Percentiles rank a stretch among this genome's conserved stretches.
Conservation (phyloP, 64 coral and sea anemone species). For the Montipora cactus region DNA sequence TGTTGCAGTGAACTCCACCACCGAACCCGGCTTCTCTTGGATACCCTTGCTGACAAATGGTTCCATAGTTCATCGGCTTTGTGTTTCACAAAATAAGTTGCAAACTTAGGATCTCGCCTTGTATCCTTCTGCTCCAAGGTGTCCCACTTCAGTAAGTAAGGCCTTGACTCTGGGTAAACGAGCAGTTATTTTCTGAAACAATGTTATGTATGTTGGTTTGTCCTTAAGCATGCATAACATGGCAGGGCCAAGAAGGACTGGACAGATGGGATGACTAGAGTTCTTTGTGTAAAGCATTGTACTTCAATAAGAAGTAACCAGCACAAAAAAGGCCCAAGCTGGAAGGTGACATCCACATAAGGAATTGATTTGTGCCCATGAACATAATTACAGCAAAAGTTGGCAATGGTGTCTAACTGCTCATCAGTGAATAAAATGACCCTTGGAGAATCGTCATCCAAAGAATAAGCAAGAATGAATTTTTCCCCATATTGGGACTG, state of each 20-base stretch:
- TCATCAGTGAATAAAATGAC: conserved; percentile 63
- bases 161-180: conserved; percentile 19
- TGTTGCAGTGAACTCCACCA: conserved; percentile 27
- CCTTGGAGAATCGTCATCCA: conserved; percentile 65
- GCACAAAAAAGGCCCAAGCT: not conserved
- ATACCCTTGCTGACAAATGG: conserved; percentile 25
- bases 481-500: conserved; percentile 36
- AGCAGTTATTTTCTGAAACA: conserved; percentile 64
- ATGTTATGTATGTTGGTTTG: conserved; percentile 61
- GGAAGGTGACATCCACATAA: conserved; percentile 46
- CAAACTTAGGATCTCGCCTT: conserved; percentile 31
- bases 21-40: conserved; percentile 54
- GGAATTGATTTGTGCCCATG: conserved; percentile 32
- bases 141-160: not conserved
- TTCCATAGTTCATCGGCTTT: conserved; percentile 38
- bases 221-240: conserved; percentile 72
- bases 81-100: conserved; percentile 41
- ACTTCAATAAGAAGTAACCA: no score
- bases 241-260: conserved; percentile 28
- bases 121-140: not conserved
- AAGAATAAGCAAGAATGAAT: conserved; percentile 37
- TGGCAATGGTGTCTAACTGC: conserved; percentile 42
- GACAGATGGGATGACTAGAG: not conserved
- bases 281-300: conserved; percentile 28
- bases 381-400: conserved; percentile 71